Evolutionary conservation across 2,888 invertebrate genomes (phyloP), one percentile per base, ranked within the genome.

Genomic region (Criorhina ranunculi): DNA sequence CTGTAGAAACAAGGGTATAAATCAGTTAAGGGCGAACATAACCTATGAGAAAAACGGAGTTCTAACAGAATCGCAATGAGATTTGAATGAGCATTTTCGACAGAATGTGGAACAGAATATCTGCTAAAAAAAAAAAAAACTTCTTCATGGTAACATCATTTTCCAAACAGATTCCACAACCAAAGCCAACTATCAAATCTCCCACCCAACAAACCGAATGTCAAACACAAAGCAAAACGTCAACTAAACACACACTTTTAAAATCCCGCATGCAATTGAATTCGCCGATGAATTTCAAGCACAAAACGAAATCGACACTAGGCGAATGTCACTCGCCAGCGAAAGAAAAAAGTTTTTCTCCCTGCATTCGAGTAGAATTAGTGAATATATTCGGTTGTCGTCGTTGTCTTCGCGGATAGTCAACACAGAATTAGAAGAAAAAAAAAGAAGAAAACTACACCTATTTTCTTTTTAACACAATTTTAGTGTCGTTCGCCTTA

Each of bases 331-430:
- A 51, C 49, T 51, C 60, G 51, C 29, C 51, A 42, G 78, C 59
- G 24, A 24, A 24, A 24, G n/a, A 44, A 60, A 66, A 40, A 75
- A 33, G 80, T 75, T 66, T 70, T 80, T 24, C 53, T 70, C 59
- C 69, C 57, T 75, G 64, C 80, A 85, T 85, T 85, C 85, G 85
- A 85, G 85, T 76, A 53, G 70, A 70, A 75, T 59, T 80, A 66
- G 70, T 80, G 64, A 76, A 46, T 37, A 42, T 29, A 31, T 44
- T 76, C 35, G 80, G 80, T 80, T 12, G 64, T 12, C n/a, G 35
- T 60, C 57, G 40, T 55, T 12, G 37, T 44, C 19, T 59, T 42
- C 79, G 73, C 67, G 73, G 66, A 67, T 55, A 78, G 67, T 82
- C 66, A 67, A 53, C 35, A 55, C 15, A 31, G 5, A 33, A 51